A percentile compares a stretch with the other conserved stretches of the same genome.
These are phyloP conservation scores for Philhelius pedissequus DNA, from an alignment of 2,888 invertebrate species.

Conservation along the genomic window DNA sequence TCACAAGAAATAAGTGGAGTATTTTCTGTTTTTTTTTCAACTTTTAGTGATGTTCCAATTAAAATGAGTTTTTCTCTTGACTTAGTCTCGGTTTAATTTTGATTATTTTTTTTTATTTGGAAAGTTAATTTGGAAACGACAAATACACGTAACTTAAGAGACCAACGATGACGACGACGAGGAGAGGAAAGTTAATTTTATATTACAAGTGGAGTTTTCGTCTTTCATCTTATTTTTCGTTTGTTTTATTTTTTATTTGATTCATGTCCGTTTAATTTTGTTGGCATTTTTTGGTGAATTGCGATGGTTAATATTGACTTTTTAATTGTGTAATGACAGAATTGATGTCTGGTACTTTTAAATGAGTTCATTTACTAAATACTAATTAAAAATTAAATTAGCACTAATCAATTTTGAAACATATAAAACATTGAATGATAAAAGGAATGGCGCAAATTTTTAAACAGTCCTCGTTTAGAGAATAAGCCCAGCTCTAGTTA, in stretches of 20 bases:
- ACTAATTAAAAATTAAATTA: slow-evolving; percentile 1
- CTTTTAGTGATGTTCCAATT: slow-evolving; percentile 51
- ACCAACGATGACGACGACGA: not conserved
- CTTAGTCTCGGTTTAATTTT: slow-evolving; percentile 64
- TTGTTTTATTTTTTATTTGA: not conserved
- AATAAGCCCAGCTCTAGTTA: no score
- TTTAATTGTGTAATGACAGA: slow-evolving; percentile 56
- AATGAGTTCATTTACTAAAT: slow-evolving; percentile 4
- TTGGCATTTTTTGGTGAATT: slow-evolving; percentile 27
- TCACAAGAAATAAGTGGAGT: not conserved
- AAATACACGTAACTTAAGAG: slow-evolving; percentile 26
- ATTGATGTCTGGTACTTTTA: slow-evolving; percentile 11
- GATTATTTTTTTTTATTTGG: slow-evolving; percentile 32
- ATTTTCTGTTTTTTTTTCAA: not conserved
- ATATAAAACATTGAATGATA: not conserved
- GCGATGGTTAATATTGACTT: slow-evolving; percentile 30
- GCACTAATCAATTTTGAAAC: not conserved
- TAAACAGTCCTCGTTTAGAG: no score
- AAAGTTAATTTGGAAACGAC: slow-evolving; percentile 7
- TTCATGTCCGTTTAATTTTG: slow-evolving; percentile 41
- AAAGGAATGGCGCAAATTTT: no score
- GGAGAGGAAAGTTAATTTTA: slow-evolving; percentile 56
- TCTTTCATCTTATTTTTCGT: not conserved
- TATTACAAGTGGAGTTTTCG: slow-evolving; percentile 40
- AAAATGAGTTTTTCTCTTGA: slow-evolving; percentile 66